phyloP scores from a whole-genome alignment of 1,140 invertebrate genomes.

The Danaus melanippus region DNA sequence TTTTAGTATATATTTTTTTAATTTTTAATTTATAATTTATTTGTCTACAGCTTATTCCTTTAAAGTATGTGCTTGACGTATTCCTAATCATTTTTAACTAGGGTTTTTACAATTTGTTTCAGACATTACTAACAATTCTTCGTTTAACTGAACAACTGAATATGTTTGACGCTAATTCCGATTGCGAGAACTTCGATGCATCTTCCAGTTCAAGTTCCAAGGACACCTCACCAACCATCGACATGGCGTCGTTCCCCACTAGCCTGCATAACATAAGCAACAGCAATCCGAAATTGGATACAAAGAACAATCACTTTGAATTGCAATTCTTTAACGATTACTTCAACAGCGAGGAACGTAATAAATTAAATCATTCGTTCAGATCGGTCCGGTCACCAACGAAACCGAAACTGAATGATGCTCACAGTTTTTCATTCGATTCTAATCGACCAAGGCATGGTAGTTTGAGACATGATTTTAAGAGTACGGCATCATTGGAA shows the following conservation, averaged over 20 bases:
- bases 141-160: constrained; percentile 84
- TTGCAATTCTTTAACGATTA: constrained; percentile 56
- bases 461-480: constrained; percentile 43
- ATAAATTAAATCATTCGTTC: constrained; percentile 48
- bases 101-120: constrained; percentile 17
- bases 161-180: constrained; percentile 79
- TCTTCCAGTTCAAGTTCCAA: constrained; percentile 70
- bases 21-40: no score
- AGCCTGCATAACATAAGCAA: constrained; percentile 38
- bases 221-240: constrained; percentile 47
- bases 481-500: constrained; percentile 45
- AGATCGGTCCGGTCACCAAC: constrained; percentile 40
- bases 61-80: no score
- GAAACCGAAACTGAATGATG: constrained; percentile 33
- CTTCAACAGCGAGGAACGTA: constrained; percentile 48
- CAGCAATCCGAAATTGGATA: constrained; percentile 21
- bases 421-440: constrained; percentile 40
- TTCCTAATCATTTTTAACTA: no score
- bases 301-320: constrained; percentile 31
- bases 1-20: no score
- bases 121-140: constrained; percentile 81
- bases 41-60: no score
- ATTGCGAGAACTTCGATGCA: constrained; percentile 79
- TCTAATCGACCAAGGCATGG: constrained; percentile 39
- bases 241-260: constrained; percentile 36